A percentile compares a stretch with the other conserved stretches of the same genome.
Conservation (phyloP, 2,797 vertebrate species). For the Sebastes cheni region DNA sequence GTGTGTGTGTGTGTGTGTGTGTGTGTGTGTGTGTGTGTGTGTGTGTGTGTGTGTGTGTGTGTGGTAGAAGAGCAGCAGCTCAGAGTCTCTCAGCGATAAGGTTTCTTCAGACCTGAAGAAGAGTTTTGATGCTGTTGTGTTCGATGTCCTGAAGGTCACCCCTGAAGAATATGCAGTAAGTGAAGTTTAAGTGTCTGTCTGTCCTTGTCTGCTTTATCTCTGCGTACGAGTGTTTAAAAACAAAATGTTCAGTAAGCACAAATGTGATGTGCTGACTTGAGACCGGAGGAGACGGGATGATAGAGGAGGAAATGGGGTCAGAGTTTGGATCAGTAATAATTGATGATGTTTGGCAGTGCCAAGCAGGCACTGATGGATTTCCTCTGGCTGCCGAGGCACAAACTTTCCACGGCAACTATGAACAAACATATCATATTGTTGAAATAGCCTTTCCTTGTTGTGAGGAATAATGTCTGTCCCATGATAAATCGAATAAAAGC, state of each 20-base stretch:
- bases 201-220: background rate
- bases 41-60: background rate
- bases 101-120: constrained; percentile 95
- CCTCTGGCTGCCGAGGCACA: background rate
- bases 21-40: constrained; percentile 5
- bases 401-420: background rate
- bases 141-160: constrained; percentile 97
- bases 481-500: background rate
- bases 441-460: background rate
- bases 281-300: constrained; percentile 19
- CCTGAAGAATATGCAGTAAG: constrained; percentile 99
- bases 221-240: background rate
- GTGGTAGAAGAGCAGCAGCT: constrained; percentile 95
- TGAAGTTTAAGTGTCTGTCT: background rate
- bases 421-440: background rate
- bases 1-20: constrained; percentile 20
- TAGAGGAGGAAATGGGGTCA: constrained; percentile 58
- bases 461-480: background rate
- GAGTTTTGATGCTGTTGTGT: constrained; percentile 98
- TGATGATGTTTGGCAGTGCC: constrained; percentile 59
- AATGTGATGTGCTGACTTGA: constrained; percentile 26
- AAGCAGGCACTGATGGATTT: constrained; percentile 17
- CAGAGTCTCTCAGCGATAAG: constrained; percentile 96
- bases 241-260: constrained; percentile 20
- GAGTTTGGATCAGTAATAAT: constrained; percentile 71